Conservation (phyloP, 2,888 invertebrate species). For the Drosophila peninsularis region DNA sequence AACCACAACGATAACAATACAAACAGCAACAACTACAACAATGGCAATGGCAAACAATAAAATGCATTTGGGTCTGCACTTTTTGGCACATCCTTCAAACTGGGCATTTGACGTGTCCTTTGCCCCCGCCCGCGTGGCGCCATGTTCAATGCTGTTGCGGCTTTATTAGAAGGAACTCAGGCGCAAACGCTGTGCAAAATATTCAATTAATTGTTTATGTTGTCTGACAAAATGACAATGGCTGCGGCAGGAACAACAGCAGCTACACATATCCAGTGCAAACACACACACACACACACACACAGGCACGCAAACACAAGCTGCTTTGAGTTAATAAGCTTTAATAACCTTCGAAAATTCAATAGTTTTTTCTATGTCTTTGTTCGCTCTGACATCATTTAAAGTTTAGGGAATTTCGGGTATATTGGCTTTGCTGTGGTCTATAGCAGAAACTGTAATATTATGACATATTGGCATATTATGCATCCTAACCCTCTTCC, state of each 20-base stretch:
- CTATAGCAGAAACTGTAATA: not conserved
- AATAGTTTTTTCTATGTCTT: not conserved
- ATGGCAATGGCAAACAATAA: not conserved
- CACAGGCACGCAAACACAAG: not conserved
- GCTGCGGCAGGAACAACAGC: conserved; percentile 23
- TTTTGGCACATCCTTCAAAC: conserved; percentile 1
- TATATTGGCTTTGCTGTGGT: not conserved
- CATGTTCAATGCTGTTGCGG: conserved; percentile 10
- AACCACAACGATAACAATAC: conserved; percentile 15
- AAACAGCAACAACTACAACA: not conserved
- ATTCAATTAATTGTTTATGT: conserved; percentile 47
- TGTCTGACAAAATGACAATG: conserved; percentile 25
- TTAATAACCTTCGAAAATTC: not conserved
- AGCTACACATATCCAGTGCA: not conserved
- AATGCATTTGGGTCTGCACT: conserved; percentile 14
- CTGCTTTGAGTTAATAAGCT: not conserved
- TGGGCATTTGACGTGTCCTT: not conserved
- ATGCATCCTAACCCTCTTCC: too few species aligned
- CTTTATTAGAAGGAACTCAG: conserved; percentile 30
- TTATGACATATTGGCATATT: too few species aligned
- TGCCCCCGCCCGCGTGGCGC: not conserved
- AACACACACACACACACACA: not conserved
- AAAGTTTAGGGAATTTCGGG: not conserved
- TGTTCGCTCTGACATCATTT: not conserved
- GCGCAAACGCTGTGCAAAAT: conserved; percentile 13